Percentiles rank a stretch among this genome's conserved stretches.
These are phyloP conservation scores for Pteria penguin DNA, from an alignment of 2,888 invertebrate genomes.

Conservation along the genomic window DNA sequence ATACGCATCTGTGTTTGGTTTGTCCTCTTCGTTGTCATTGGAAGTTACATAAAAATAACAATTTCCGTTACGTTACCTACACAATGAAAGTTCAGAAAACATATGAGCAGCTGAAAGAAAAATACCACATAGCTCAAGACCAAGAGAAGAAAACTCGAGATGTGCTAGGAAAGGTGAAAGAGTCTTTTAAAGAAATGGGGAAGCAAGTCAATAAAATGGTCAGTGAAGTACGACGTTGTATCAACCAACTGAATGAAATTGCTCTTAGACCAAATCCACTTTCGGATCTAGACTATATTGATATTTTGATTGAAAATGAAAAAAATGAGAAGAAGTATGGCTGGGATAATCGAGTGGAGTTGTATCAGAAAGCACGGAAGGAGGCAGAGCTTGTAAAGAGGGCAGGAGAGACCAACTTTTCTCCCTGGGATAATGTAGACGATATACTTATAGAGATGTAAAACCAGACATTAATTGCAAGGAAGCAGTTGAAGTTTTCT, in stretches of 20 bases:
- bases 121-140: slow-evolving; percentile 50
- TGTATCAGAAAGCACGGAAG: not conserved
- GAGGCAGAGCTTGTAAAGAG: not conserved
- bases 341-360: not conserved
- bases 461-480: too few relatives aligned
- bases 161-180: slow-evolving; percentile 25
- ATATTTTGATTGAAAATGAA: slow-evolving; percentile 61
- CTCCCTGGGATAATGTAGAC: not conserved
- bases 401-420: not conserved
- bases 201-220: slow-evolving; percentile 42
- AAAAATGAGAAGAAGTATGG: slow-evolving; percentile 41
- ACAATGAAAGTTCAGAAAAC: slow-evolving; percentile 45
- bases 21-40: slow-evolving; percentile 49
- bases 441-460: too few relatives aligned
- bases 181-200: slow-evolving; percentile 38
- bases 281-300: slow-evolving; percentile 58
- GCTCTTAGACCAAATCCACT: slow-evolving; percentile 61
- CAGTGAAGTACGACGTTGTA: slow-evolving; percentile 26
- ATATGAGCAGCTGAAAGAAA: slow-evolving; percentile 47
- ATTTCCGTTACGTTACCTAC: slow-evolving; percentile 30
- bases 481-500: too few relatives aligned
- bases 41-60: slow-evolving; percentile 41
- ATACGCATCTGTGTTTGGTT: slow-evolving; percentile 30
- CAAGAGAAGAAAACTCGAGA: slow-evolving; percentile 30
- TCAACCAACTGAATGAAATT: slow-evolving; percentile 52